Conservation (phyloP, 2,113 vertebrate genomes). For the Eira barbara region DNA sequence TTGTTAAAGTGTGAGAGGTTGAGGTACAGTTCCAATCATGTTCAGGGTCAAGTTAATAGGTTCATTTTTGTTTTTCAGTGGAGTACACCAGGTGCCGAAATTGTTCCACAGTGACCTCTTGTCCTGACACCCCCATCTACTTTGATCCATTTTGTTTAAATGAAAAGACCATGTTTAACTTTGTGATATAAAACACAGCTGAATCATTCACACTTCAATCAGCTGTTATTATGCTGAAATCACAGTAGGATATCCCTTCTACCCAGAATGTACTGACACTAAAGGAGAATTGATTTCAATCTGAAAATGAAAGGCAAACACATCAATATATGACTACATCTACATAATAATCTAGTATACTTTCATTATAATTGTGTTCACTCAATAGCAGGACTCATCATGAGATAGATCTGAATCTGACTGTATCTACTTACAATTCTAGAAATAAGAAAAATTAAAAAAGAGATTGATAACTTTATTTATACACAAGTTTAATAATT, state of each 20-base stretch:
- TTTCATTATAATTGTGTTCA: slow-evolving; percentile 41
- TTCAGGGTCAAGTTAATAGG: not conserved
- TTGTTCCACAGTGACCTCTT: slow-evolving; percentile 37
- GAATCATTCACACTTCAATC: slow-evolving; percentile 81
- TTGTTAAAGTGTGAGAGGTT: not conserved
- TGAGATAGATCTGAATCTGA: not conserved
- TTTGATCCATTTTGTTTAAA: slow-evolving; percentile 73
- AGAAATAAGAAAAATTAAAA: not conserved
- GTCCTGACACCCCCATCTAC: slow-evolving; percentile 48
- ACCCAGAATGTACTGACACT: slow-evolving; percentile 69
- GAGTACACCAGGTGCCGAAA: slow-evolving; percentile 13
- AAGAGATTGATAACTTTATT: not conserved
- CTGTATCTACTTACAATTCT: not conserved
- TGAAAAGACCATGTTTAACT: slow-evolving; percentile 74
- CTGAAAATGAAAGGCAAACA: slow-evolving; percentile 64
- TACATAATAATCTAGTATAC: slow-evolving; percentile 29
- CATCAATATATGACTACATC: slow-evolving; percentile 28
- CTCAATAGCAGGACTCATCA: slow-evolving; percentile 26
- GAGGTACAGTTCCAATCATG: not conserved
- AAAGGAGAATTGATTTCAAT: slow-evolving; percentile 75
- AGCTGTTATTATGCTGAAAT: slow-evolving; percentile 78
- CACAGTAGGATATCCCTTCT: slow-evolving; percentile 67
- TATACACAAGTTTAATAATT: not conserved
- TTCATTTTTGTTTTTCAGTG: slow-evolving; percentile 30
- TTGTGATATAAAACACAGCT: slow-evolving; percentile 75